Evolutionary conservation across 2,797 vertebrate genomes (phyloP), one percentile per base, ranked within the genome.

Genomic region (Anguilla obscura): DNA sequence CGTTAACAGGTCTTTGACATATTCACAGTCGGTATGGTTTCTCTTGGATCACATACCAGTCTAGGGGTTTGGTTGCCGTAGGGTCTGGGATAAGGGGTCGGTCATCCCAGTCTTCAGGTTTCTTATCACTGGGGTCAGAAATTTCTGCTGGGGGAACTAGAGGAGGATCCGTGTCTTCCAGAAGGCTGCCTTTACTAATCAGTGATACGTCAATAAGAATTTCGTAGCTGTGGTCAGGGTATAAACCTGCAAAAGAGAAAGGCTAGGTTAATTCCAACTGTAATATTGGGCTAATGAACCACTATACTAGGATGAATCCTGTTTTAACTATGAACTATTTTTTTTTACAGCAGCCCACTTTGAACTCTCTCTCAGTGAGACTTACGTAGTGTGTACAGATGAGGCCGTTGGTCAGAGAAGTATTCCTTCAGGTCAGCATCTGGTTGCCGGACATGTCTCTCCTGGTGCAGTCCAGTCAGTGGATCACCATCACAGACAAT

Each of bases 311-410:
- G 8, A 82, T 6, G 21, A 24, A 45, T 33, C 27, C 0, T 12
- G 10, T 10, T 30, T 80, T 45, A 6, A 21, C 4, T 8, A 80
- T 45, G 12, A 30, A 4, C 10, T 36, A 4, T 69, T 24, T 16
- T 14, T 14, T 12, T 21, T 63, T 54, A 24, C 12, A 30, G 8
- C 52, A 8, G 7, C 8, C 33, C 14, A 36, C 12, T 21, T 24
- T 30, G 16, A 50, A 5, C 12, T 63, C 21, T 76, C 50, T 74
- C 30, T 24, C 48, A 40, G 50, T n/a, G 27, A 80, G 63, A 90
- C 90, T 90, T 87, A 94, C 92, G 74, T 48, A 94, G 76, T 48
- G 92, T 90, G 86, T 93, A 94, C 71, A 94, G 90, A 86, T 94
- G 93, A 80, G 92, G 85, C 24, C 54, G 89, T 21, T 74, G 91